Base-by-base conservation (phyloP, 2,113 vertebrate species). In the Rutilus rutilus region DNA sequence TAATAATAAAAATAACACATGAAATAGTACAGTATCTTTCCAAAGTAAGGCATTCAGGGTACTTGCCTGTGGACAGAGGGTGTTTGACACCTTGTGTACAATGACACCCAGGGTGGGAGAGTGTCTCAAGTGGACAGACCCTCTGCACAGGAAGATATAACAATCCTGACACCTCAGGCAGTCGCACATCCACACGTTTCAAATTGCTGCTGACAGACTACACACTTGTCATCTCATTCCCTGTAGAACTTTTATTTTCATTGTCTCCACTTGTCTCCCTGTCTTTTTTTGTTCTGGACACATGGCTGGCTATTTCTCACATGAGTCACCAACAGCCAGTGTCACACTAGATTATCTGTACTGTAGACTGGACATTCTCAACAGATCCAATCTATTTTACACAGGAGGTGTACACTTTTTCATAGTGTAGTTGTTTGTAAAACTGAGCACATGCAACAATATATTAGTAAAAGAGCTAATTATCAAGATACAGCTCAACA, bases 21-120 rank as follows among this genome's bases (percentile, higher is more conserved):
- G 7, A 77, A 54, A 27, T 11, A 19, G 25, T 54, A 10, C 15
- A 42, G 42, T 42, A 12, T 78, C 9, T 78, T 78, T 91, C 15
- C 73, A 87, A 90, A 89, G 90, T 87, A 87, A 81, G 85, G 90
- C 88, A 86, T 90, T 89, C 88, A 86, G 89, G 52, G 91, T 94
- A 92, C 92, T 95, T 95, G 92, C 93, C 95, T 94, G 90, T 93
- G 93, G 94, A 93, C 10, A 87, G 85, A 90, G 84, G 65, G 89
- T 90, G 83, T 93, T 94, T 94, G 93, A 94, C 93, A 94, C 93
- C 90, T 90, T 86, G 90, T 89, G 88, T 90, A 67, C 90, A 89
- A 90, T 91, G 92, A 94, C 93, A 95, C 91, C 91, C 92, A 89
- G 47, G 87, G 92, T 67, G 89, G 54, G 65, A 84, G 59, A 90